Evolutionary conservation across 64 coral and sea anemone species (phyloP), one percentile per base, ranked within the genome.

Genomic region (Hydrozoanthus tunicans): DNA sequence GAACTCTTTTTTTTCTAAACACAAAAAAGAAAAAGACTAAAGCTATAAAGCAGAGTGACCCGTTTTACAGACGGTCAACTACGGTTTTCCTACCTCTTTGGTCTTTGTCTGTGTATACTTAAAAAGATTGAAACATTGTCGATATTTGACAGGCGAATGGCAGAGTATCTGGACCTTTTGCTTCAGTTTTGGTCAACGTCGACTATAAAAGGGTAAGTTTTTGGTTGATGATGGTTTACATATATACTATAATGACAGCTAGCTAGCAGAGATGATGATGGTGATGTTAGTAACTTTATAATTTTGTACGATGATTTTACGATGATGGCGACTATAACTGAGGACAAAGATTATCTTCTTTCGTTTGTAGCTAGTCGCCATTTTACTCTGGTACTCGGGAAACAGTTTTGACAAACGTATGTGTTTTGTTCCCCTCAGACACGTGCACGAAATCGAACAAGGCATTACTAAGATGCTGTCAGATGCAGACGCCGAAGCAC

Each of bases 361-460:
- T 43, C 32, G 32, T 43, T 43, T 43, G 32, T 43, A 43, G 32
- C 32, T 43, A 43, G 32, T 43, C 32, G 32, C 32, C 32, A 43
- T 43, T 43, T 43, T 43, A 43, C 32, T 43, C 32, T 43, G 32
- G 32, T 43, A 43, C 32, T 43, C 32, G 2, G 32, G 56, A 80
- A 67, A 63, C 15, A 17, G 4, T 70, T 58, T 14, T 70, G 5
- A 43, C 32, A 43, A 43, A 43, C 32, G 32, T 43, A 2, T 43
- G 32, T 43, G 2, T 43, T 0, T 43, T 54, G 54, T 79, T 63
- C 82, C 86, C 81, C n/a, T 4, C 64, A 99, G 97, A 60, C 94
- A 95, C 43, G 82, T 96, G 26, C 27, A 62, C n/a, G 97, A 99
- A 70, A 93, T 99, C 58, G 97, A 99, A 81, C 89, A 96, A 59